Percentiles rank a stretch among this genome's conserved stretches.
phyloP scores from a whole-genome alignment of 2,888 invertebrate genomes.

The Chrysina gloriosa region DNA sequence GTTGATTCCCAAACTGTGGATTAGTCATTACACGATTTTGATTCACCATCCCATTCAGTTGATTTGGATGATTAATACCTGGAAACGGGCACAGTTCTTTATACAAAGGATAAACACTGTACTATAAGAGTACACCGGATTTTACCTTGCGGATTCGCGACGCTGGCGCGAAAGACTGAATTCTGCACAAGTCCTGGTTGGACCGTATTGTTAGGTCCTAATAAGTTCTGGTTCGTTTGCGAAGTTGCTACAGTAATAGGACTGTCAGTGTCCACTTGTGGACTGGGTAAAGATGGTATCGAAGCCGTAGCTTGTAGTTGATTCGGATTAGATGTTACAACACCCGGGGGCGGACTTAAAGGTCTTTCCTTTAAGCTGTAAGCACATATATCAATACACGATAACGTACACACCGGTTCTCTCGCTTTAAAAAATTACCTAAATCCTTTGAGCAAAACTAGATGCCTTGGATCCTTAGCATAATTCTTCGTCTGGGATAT shows the following conservation, averaged over 20 bases:
- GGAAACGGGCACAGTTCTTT: constrained; percentile 37
- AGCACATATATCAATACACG: constrained; percentile 37
- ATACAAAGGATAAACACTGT: constrained; percentile 8
- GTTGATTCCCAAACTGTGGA: constrained; percentile 57
- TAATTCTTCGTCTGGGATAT: constrained; percentile 88
- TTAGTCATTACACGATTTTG: constrained; percentile 52
- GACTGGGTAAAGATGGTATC: constrained; percentile 67
- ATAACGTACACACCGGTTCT: background rate
- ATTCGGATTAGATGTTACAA: constrained; percentile 57
- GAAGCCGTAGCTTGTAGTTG: constrained; percentile 60
- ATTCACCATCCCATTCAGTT: constrained; percentile 59
- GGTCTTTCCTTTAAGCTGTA: constrained; percentile 75
- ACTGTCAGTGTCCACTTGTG: constrained; percentile 69
- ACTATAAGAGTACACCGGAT: background rate
- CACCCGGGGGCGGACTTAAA: constrained; percentile 70
- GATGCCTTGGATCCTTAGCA: constrained; percentile 87
- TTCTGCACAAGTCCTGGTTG: constrained; percentile 58
- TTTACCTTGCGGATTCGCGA: constrained; percentile 54
- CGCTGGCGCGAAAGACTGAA: constrained; percentile 63
- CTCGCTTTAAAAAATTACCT: constrained; percentile 64
- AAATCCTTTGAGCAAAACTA: constrained; percentile 81
- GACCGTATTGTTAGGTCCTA: constrained; percentile 56
- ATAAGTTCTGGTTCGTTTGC: constrained; percentile 63
- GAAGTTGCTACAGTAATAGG: constrained; percentile 62
- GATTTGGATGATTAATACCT: constrained; percentile 52